Base-by-base conservation (phyloP, 1,140 invertebrate species). In the Tyrophagus putrescentiae region DNA sequence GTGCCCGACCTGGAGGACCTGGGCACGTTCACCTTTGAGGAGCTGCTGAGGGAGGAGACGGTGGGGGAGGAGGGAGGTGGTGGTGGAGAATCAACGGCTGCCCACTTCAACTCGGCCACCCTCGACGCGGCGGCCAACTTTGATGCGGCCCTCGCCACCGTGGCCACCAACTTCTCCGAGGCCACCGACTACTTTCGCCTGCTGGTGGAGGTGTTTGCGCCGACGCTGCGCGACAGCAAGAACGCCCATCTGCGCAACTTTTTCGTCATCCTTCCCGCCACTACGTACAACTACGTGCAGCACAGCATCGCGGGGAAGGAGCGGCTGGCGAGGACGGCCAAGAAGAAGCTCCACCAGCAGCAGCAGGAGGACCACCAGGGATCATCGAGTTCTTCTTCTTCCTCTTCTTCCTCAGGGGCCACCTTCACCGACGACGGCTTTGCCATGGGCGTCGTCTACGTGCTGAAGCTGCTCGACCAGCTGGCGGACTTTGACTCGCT, bases 401-500 rank as follows among this genome's bases (percentile, higher is more conserved):
- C n/a, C n/a, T n/a, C n/a, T n/a, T n/a, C n/a, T n/a, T n/a, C n/a
- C n/a, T n/a, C n/a, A n/a, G 85, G 84, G 27, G 84, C 87, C 59
- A 80, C 87, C 3, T 98, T 98, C 72, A 93, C 89, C 5, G 93
- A 98, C 74, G 95, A 98, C 75, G 95, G 95, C 33, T 98, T 99
- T 76, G 85, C 91, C 27, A 89, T 99, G 79, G 94, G 93, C 39
- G 67, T 85, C n/a, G 82, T 83, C 1, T 85, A 81, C 66, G 74
- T 83, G 34, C 71, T 84, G 11, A 78, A 79, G 66, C 69, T 84
- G 29, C 67, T 85, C 4, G 75, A 80, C 63, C 78, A 81, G 68
- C 77, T 78, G 66, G 74, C 78, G 44, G 85, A 90, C 65, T 87
- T 98, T 71, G 89, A 97, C 74, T 83, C 87, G 4, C 75, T 99